Percentiles rank a stretch among this genome's conserved stretches.
These are phyloP conservation scores for Ifrita kowaldi DNA, from an alignment of 2,113 vertebrate genomes.

Conservation along the genomic window DNA sequence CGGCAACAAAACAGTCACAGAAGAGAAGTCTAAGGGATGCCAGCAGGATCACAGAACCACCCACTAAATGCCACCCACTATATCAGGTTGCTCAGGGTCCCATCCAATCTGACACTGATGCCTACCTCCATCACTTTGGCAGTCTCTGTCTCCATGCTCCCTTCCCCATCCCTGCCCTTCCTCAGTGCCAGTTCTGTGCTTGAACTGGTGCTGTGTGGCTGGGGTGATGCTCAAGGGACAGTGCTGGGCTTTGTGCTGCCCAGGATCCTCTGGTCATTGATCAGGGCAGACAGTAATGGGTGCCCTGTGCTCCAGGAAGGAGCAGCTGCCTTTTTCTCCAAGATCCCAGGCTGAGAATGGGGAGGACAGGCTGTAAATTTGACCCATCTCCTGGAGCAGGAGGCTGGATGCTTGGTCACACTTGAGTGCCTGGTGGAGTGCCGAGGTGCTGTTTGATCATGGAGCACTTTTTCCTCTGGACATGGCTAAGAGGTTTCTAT, in stretches of 20 bases:
- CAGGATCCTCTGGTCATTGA: neutral
- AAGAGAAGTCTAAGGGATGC: neutral
- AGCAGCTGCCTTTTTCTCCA: neutral
- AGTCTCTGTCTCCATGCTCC: neutral
- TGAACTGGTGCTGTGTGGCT: neutral
- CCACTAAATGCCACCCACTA: neutral
- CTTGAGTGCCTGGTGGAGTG: neutral
- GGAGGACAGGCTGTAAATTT: neutral
- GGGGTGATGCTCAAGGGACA: neutral
- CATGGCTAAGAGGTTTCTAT: neutral
- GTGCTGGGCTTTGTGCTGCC: neutral
- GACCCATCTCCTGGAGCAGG: neutral
- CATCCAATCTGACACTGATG: neutral
- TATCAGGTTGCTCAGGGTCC: neutral
- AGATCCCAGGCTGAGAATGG: neutral
- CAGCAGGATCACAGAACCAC: neutral
- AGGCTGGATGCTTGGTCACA: neutral
- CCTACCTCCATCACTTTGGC: neutral
- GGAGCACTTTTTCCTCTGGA: neutral
- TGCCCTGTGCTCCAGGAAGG: neutral
- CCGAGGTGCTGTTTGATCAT: neutral
- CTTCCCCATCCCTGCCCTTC: neutral
- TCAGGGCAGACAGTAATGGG: neutral
- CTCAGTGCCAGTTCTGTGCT: neutral
- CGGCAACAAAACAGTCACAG: rapidly evolving